Conservation (phyloP, 1,140 invertebrate species). For the Frieseomelitta varia region DNA sequence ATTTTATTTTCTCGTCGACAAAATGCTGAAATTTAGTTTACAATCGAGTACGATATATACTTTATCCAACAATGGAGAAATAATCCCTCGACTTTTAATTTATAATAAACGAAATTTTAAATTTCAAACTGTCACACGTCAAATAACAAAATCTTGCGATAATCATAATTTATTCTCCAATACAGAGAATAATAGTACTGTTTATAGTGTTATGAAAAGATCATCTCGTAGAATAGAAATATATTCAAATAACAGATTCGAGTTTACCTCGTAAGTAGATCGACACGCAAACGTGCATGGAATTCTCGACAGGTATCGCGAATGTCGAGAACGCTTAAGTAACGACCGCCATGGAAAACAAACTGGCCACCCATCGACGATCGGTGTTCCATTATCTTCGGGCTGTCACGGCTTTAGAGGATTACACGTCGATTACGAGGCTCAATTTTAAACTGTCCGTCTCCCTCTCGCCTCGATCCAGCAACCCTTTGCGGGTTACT, state of each 20-base stretch:
- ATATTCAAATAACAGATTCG: not conserved
- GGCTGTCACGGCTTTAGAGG: constrained; percentile 79
- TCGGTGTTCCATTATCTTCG: constrained; percentile 62
- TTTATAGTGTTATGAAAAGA: too few relatives aligned
- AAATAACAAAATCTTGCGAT: too few relatives aligned
- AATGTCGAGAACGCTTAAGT: not conserved
- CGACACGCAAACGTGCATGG: not conserved
- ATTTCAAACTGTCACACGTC: too few relatives aligned
- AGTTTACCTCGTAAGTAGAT: not conserved
- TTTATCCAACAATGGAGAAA: too few relatives aligned
- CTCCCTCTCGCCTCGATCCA: constrained; percentile 41
- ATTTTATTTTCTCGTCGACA: too few relatives aligned
- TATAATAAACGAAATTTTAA: not conserved
- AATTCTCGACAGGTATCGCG: not conserved
- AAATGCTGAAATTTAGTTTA: too few relatives aligned
- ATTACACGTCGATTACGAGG: constrained; percentile 82
- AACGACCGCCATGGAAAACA: constrained; percentile 53
- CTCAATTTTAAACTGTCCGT: constrained; percentile 79
- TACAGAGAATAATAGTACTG: too few relatives aligned
- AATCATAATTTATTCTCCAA: too few relatives aligned
- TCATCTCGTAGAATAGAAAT: not conserved
- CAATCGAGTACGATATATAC: too few relatives aligned
- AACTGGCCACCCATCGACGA: constrained; percentile 60
- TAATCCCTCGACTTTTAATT: too few relatives aligned
- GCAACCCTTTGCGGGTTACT: constrained; percentile 79